Evolutionary conservation across 2,113 vertebrate species (phyloP), one percentile per base, ranked within the genome.

Genomic region (Circaetus gallicus): DNA sequence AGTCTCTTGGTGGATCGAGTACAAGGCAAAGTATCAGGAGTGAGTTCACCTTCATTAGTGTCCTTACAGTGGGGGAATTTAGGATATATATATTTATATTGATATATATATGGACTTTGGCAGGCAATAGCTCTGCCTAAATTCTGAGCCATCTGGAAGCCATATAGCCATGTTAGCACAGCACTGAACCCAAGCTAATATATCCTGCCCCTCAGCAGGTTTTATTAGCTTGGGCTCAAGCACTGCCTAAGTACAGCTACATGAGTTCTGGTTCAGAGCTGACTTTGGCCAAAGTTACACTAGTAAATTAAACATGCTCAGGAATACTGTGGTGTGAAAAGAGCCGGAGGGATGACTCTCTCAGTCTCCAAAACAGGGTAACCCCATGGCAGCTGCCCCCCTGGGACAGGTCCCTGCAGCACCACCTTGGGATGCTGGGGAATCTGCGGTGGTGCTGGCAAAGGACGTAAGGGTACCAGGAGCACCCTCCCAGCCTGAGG

Each of bases 151-250:
- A 95, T 97, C 95, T 97, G 96, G 95, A 97, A 97, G 92, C 92
- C 85, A 94, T 97, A 97, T 25, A 97, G 87, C 74, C 93, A 94
- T 95, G 95, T 96, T 93, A 96, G 87, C 91, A 94, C 91, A 96
- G 93, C 95, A 83, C 82, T 97, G 95, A 97, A 96, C 96, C 93
- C 11, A 0, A 96, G 92, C 90, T 97, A 96, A 96, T 97, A 96
- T 88, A 95, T 94, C 84, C 95, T 97, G 90, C 96, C 95, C 95
- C 96, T 96, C 96, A 96, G 96, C 93, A 95, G 95, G 96, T 95
- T 97, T 97, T 97, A 97, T 97, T 96, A 96, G 92, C 82, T 97
- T 97, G 93, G 82, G 84, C 92, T 97, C 92, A 90, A 90, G 82
- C 78, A 50, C 71, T 53, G 74, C 78, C 90, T 94, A 86, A 94